phyloP scores from a whole-genome alignment of 2,888 invertebrate species.

The Meteorus colon region DNA sequence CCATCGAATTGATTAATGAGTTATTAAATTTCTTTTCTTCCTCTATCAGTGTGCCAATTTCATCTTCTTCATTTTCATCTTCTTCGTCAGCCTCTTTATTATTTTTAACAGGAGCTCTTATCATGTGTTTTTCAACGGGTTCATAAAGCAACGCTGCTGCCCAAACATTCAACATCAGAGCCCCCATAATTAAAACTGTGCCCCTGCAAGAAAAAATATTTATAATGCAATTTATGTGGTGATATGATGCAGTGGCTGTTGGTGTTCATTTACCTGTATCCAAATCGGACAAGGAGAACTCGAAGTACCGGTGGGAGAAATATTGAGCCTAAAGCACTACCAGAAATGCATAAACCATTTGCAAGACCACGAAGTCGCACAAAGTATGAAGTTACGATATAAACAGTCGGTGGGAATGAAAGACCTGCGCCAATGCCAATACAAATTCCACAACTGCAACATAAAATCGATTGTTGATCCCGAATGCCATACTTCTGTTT shows the following conservation, averaged over 20 bases:
- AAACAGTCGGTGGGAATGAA: conserved; percentile 91
- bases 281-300: conserved; percentile 82
- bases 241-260: too few relatives aligned
- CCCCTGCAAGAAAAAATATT: conserved; percentile 75
- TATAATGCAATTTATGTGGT: not conserved
- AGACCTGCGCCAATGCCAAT: conserved; percentile 90
- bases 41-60: conserved; percentile 53
- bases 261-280: conserved; percentile 78
- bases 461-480: not conserved
- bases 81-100: conserved; percentile 68
- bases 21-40: conserved; percentile 61
- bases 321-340: conserved; percentile 90
- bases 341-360: conserved; percentile 91
- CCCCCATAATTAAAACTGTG: conserved; percentile 87
- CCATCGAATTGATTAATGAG: conserved; percentile 47
- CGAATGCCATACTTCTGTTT: too few relatives aligned
- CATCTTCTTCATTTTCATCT: conserved; percentile 64
- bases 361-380: conserved; percentile 85
- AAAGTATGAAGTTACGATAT: conserved; percentile 92
- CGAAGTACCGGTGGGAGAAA: conserved; percentile 87
- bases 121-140: conserved; percentile 87
- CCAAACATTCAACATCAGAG: conserved; percentile 87
- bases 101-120: conserved; percentile 76
- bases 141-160: conserved; percentile 89
- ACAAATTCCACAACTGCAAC: conserved; percentile 84